Base-by-base conservation (phyloP, 2,888 invertebrate species). In the Bellardia pandia region DNA sequence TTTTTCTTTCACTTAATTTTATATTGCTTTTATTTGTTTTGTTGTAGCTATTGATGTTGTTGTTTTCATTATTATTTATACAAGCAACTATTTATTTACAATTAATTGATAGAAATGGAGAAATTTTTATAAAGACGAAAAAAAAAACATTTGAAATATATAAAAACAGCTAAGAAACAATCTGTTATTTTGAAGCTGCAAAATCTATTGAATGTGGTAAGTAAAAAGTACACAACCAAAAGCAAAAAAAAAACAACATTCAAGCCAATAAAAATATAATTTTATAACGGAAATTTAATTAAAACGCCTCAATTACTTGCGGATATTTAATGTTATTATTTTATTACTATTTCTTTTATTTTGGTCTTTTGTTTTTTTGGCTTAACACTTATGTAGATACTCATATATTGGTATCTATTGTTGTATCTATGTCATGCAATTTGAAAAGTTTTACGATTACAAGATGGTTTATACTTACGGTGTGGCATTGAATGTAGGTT, bases 1-100 rank as follows among this genome's bases (percentile, higher is more conserved):
- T 85, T 85, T 85, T 85, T 80, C 69, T 84, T 85, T 85, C 75
- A 60, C 30, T 53, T 45, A 71, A 71, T 58, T 79, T 16, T 48
- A n/a, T n/a, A 4, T 60, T 7, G 7, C 56, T 53, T 53, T 53
- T 40, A 7, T 45, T 30, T 51, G 13, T 40, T 6, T 71, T 56
- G n/a, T 37, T 51, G 14, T 51, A 13, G 30, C 16, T 68, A n/a
- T 56, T 56, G 16, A 9, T 23, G 23, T 56, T 56, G 16, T 16
- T 16, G 23, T 23, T 56, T 16, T 51, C 37, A 51, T 69, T 69
- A 37, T 71, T 53, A 71, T 71, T 51, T 71, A 33, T 53, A 53
- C 51, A 2, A 48, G 7, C n/a, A 62, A 48, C 62, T 37, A 56
- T 42, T 45, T 53, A 76, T 68, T 68, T 68, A 16, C 56, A 77